These are phyloP conservation scores for Pyrocephalus nanus DNA, from an alignment of 2,797 vertebrate species.

Conservation along the genomic window DNA sequence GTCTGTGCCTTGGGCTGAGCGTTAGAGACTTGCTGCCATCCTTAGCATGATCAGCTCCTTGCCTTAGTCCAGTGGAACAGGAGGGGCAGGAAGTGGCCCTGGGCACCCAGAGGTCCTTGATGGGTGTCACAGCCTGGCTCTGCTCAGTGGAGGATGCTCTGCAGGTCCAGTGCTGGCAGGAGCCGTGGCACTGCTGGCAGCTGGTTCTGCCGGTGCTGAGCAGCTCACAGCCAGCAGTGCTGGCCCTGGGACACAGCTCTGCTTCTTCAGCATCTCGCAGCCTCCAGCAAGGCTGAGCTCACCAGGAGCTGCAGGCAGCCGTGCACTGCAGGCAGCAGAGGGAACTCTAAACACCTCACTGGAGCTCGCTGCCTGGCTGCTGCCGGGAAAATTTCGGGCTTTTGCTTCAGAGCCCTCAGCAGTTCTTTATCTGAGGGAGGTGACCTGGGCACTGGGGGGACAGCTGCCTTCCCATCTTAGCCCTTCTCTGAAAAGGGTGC, in stretches of 20 bases:
- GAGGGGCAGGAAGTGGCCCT: not conserved
- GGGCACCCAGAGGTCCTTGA: not conserved
- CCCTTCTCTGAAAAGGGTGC: not conserved
- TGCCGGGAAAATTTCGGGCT: not conserved
- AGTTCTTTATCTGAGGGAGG: not conserved
- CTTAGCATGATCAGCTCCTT: not conserved
- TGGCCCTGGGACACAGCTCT: not conserved
- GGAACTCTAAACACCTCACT: conserved; percentile 52
- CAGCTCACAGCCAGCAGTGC: not conserved
- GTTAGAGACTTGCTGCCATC: not conserved
- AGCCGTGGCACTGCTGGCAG: not conserved
- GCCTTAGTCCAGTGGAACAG: not conserved
- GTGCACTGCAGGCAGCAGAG: conserved; percentile 28
- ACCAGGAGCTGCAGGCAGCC: not conserved
- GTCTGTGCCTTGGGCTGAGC: accelerated
- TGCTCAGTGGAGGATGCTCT: not conserved
- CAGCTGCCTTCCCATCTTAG: not conserved
- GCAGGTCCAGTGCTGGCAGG: not conserved
- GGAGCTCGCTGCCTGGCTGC: not conserved
- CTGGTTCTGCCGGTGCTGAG: not conserved
- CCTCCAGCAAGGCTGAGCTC: not conserved
- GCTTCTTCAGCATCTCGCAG: not conserved
- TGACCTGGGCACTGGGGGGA: not conserved
- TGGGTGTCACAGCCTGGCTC: not conserved
- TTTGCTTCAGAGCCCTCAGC: not conserved